phyloP scores from a whole-genome alignment of 2,113 vertebrate species.

The Geococcyx californianus region DNA sequence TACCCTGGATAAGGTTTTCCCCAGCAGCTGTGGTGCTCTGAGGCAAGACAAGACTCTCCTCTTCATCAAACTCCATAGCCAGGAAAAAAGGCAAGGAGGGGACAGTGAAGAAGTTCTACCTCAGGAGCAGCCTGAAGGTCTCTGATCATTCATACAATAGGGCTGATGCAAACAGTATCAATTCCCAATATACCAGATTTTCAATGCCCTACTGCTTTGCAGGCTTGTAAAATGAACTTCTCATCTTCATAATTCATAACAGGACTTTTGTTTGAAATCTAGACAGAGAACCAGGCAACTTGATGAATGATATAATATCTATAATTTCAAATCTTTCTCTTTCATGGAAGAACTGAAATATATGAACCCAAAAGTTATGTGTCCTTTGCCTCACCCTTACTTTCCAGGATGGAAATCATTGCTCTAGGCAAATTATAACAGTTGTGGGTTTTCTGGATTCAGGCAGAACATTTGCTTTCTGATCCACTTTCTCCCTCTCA shows the following conservation, averaged over 20 bases:
- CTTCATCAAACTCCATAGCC: background rate
- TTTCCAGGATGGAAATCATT: background rate
- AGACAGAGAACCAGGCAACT: background rate
- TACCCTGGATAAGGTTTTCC: background rate
- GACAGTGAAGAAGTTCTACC: background rate
- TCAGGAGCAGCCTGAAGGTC: background rate
- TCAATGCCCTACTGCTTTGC: background rate
- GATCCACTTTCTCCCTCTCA: background rate
- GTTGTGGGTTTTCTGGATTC: background rate
- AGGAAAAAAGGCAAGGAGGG: background rate
- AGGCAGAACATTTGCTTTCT: background rate
- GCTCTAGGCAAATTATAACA: background rate
- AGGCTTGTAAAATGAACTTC: background rate
- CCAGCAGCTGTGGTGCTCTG: accelerated
- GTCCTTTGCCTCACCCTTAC: background rate
- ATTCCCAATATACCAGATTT: background rate
- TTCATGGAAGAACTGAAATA: background rate
- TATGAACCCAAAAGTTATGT: background rate
- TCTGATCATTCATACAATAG: background rate
- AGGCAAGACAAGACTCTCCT: background rate
- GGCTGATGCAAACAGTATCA: background rate
- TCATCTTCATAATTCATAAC: background rate
- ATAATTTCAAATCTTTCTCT: background rate
- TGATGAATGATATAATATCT: background rate
- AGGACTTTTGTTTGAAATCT: background rate